Conservation (phyloP, 1,140 invertebrate species). For the Drosophila auraria region DNA sequence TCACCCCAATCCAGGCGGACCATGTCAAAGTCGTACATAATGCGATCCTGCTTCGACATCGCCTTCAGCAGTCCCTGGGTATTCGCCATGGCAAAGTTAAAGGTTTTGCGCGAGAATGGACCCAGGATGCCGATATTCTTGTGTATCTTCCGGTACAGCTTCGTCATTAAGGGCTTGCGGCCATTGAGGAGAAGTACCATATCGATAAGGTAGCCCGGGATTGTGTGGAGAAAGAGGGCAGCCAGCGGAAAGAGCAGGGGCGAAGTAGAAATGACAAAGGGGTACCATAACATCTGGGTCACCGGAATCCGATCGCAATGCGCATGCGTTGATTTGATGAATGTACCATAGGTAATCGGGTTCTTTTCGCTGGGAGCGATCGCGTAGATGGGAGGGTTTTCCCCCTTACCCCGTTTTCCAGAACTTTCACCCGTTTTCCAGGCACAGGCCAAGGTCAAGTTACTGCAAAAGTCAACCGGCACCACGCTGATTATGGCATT, state of each 20-base stretch:
- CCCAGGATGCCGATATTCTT: slow-evolving; percentile 88
- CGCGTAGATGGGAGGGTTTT: slow-evolving; percentile 88
- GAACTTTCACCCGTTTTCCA: slow-evolving; percentile 87
- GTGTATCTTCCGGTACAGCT: slow-evolving; percentile 90
- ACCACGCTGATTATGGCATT: slow-evolving; percentile 87
- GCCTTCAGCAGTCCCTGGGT: slow-evolving; percentile 87
- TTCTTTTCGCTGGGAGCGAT: slow-evolving; percentile 89
- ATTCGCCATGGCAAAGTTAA: slow-evolving; percentile 89
- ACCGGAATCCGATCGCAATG: slow-evolving; percentile 69
- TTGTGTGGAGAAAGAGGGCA: slow-evolving; percentile 86
- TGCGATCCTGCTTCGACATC: slow-evolving; percentile 87
- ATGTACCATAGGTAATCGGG: slow-evolving; percentile 87
- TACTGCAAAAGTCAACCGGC: slow-evolving; percentile 93
- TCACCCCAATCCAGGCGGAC: slow-evolving; percentile 88
- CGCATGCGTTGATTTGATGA: slow-evolving; percentile 68
- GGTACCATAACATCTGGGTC: slow-evolving; percentile 85
- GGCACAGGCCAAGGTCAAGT: slow-evolving; percentile 90
- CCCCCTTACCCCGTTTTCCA: too few species aligned
- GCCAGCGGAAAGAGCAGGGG: slow-evolving; percentile 83
- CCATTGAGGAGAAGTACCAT: slow-evolving; percentile 84
- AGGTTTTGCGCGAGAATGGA: slow-evolving; percentile 88
- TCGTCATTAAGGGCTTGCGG: slow-evolving; percentile 85
- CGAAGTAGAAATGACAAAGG: slow-evolving; percentile 80
- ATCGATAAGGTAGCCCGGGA: slow-evolving; percentile 88
- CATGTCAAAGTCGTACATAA: slow-evolving; percentile 89